Conservation (phyloP, 2,113 vertebrate species). For the Neotragus pygmaeus region DNA sequence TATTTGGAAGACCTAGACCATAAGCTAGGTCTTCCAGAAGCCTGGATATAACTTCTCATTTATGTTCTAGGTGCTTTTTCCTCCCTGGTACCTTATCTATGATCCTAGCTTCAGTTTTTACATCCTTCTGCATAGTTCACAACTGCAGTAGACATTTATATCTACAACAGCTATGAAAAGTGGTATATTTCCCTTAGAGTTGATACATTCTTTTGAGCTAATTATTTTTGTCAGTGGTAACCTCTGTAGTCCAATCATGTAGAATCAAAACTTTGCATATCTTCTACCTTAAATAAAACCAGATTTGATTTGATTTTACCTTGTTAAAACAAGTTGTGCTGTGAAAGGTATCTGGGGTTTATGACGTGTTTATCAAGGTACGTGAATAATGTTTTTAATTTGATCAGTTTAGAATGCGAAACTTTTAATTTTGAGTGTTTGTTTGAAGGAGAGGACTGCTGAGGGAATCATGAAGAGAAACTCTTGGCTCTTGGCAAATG, state of each 20-base stretch:
- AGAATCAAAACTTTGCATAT: neutral
- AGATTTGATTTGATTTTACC: neutral
- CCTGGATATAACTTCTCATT: neutral
- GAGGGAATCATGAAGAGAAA: neutral
- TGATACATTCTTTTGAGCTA: neutral
- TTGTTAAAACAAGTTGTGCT: neutral
- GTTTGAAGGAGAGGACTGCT: neutral
- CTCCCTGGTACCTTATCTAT: neutral
- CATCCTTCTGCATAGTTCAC: neutral
- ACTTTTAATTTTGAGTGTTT: constrained; percentile 7
- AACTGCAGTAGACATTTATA: neutral
- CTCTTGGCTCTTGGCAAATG: neutral
- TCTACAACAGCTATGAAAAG: neutral
- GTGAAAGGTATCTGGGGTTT: neutral
- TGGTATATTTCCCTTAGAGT: neutral
- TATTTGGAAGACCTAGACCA: neutral
- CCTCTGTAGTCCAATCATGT: neutral
- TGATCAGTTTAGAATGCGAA: neutral
- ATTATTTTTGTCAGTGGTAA: neutral
- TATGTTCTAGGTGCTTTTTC: neutral
- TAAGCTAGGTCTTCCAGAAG: neutral
- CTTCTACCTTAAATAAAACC: neutral
- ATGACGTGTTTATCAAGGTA: neutral
- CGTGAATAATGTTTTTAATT: neutral
- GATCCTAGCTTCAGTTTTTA: neutral